A percentile compares a stretch with the other conserved stretches of the same genome.
Conservation (phyloP, 2,113 vertebrate genomes). For the Callaeas wilsoni region DNA sequence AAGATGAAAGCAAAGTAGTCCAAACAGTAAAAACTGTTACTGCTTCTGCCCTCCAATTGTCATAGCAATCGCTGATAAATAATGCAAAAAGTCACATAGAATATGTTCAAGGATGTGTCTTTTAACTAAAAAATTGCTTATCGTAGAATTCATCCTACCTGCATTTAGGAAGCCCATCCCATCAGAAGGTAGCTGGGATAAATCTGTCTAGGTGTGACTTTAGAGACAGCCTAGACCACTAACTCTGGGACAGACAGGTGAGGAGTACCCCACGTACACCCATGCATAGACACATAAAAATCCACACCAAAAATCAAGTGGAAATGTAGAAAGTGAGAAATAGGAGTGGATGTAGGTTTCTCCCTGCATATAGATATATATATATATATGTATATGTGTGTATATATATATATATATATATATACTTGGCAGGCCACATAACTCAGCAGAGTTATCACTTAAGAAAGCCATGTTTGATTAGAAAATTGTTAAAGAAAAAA, state of each 20-base stretch:
- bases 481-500: not conserved
- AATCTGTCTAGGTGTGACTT: not conserved
- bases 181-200: not conserved
- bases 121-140: not conserved
- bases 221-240: not conserved
- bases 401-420: not conserved
- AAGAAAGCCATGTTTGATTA: not conserved
- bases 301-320: not conserved
- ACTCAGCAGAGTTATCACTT: not conserved
- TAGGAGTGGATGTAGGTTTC: not conserved
- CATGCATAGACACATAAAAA: not conserved
- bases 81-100: not conserved
- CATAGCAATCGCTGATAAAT: not conserved
- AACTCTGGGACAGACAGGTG: not conserved
- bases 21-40: not conserved
- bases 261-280: not conserved
- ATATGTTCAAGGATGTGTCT: not conserved
- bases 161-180: not conserved
- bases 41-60: not conserved
- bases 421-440: not conserved
- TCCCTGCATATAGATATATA: not conserved
- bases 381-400: no score
- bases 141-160: not conserved
- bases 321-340: not conserved
- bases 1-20: not conserved